Percentiles rank a stretch among this genome's conserved stretches.
Conservation (phyloP, 2,113 vertebrate genomes). For the Ivindomyrus marchei region DNA sequence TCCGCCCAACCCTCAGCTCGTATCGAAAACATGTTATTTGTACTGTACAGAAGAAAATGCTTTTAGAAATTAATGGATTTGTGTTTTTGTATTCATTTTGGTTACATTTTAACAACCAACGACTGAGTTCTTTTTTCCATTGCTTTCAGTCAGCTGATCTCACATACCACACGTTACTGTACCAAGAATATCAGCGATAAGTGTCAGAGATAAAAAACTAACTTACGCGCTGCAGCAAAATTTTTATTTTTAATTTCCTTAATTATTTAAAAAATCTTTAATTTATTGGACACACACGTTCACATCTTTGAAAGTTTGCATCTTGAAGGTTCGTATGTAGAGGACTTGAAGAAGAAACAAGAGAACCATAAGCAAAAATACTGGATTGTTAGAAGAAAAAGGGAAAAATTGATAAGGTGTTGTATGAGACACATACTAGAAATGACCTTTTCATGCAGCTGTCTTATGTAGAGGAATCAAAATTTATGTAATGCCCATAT, state of each 20-base stretch:
- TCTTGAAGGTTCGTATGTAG: too few species aligned
- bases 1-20: not conserved
- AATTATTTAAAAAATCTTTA: too few species aligned
- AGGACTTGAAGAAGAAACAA: not conserved
- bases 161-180: not conserved
- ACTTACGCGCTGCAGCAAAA: not conserved
- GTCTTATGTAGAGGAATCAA: not conserved
- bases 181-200: not conserved
- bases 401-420: not conserved
- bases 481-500: not conserved
- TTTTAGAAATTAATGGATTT: too few species aligned
- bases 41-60: too few species aligned
- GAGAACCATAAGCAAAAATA: not conserved
- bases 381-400: not conserved
- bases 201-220: not conserved
- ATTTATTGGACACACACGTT: too few species aligned
- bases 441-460: not conserved
- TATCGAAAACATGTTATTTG: too few species aligned
- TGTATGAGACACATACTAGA: not conserved
- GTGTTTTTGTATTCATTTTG: too few species aligned
- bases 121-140: too few species aligned
- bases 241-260: not conserved
- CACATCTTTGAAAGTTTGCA: too few species aligned
- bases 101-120: too few species aligned
- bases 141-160: too few species aligned